Evolutionary conservation across 2,888 invertebrate species (phyloP), one percentile per base, ranked within the genome.

Genomic region (Drosophila colorata): DNA sequence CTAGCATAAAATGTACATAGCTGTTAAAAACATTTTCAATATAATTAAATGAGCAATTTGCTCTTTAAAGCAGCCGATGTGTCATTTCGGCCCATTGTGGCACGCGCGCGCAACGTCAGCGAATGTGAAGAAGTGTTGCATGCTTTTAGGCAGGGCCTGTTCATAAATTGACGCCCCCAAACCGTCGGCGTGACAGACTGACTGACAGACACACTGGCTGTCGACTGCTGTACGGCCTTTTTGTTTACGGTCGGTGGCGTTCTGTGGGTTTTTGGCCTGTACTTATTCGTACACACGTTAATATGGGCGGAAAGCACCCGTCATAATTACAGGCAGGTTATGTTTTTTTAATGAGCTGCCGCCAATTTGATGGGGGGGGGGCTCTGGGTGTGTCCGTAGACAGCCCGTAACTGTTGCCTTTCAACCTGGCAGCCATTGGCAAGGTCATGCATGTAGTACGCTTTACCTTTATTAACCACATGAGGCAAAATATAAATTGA

Each of bases 321-420:
- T 72, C 74, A 84, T 82, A 84, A 82, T 76, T 74, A 74, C 75
- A 58, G 79, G 68, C 61, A 68, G 85, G 76, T 69, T 77, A 81
- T 82, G 85, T 81, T 78, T 82, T 78, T 84, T 73, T 82, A 82
- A 82, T 84, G 81, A 82, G 79, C 81, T 81, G 78, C 55, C 63
- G 46, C 38, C 71, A 65, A 71, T 56, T 61, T 53, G 46, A n/a
- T 31, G 51, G 20, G 28, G 37, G 41, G 8, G 23, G 52, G n/a
- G 7, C n/a, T n/a, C 7, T 11, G 18, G 14, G 11, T 33, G 43
- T 13, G 35, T 7, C 9, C 5, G 35, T 14, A 16, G 23, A 13
- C 31, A 41, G 18, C 33, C 28, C 46, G 51, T 51, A 60, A 47
- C 55, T 56, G 46, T 51, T 46, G 46, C 55, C 40, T 31, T 41